Evolutionary conservation across 2,888 invertebrate genomes (phyloP).

Genomic region (Caenorhabditis macrosperma): DNA sequence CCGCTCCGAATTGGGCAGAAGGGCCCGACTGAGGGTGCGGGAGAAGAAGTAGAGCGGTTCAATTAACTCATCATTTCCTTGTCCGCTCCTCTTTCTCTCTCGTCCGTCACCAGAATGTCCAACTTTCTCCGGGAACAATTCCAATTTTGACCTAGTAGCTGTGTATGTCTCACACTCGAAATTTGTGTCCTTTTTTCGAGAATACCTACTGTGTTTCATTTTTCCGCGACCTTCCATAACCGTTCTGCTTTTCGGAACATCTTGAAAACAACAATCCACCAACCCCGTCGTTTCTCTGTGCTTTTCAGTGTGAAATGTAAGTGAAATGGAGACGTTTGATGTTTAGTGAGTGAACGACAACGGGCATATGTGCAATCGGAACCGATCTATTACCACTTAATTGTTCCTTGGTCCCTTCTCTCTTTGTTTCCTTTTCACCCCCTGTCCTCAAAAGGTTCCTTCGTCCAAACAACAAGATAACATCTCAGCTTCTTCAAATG

Average conservation of each 20-base stretch:
- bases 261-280: too few species aligned
- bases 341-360: conserved; percentile 46
- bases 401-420: conserved; percentile 46
- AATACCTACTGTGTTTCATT: too few species aligned
- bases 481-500: neutral
- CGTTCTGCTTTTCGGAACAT: too few species aligned
- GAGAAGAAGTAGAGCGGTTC: conserved; percentile 57
- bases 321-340: conserved; percentile 55
- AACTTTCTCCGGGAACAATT: conserved; percentile 9
- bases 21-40: neutral
- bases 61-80: conserved; percentile 58
- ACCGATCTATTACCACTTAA: conserved; percentile 60
- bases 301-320: conserved; percentile 36
- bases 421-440: conserved; percentile 24
- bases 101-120: neutral
- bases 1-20: conserved; percentile 5
- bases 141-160: conserved; percentile 26
- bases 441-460: neutral
- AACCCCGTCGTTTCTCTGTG: conserved; percentile 4
- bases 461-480: neutral
- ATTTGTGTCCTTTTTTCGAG: too few species aligned
- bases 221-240: too few species aligned
- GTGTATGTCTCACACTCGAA: too few species aligned
- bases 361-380: conserved; percentile 53
- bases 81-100: neutral